These are phyloP conservation scores for Champsocephalus gunnari DNA, from an alignment of 2,797 vertebrate species.

Conservation along the genomic window DNA sequence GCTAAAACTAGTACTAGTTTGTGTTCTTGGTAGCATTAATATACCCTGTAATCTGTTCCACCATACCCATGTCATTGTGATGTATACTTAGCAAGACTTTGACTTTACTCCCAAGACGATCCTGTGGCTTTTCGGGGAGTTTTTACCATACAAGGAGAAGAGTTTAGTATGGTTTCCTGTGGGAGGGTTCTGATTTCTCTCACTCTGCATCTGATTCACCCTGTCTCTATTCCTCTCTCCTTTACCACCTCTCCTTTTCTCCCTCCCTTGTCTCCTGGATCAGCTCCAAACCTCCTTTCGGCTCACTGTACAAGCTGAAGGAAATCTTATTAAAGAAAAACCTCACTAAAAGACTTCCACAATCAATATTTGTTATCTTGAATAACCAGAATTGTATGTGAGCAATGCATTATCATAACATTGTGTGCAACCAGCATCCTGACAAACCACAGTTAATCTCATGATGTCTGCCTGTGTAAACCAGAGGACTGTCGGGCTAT, in stretches of 20 bases:
- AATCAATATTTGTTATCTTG: slow-evolving; percentile 4
- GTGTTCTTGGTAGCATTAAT: slow-evolving; percentile 35
- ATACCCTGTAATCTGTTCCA: slow-evolving; percentile 56
- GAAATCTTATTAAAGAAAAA: slow-evolving; percentile 1
- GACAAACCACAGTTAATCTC: slow-evolving; percentile 42
- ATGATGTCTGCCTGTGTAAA: slow-evolving; percentile 47
- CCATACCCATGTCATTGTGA: slow-evolving; percentile 69
- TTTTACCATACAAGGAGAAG: slow-evolving; percentile 88
- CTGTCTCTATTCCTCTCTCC: slow-evolving; percentile 44
- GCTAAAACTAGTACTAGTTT: slow-evolving; percentile 31
- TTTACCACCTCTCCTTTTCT: slow-evolving; percentile 13
- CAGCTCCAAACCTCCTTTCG: neutral
- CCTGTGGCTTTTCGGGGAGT: slow-evolving; percentile 82
- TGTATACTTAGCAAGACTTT: slow-evolving; percentile 82
- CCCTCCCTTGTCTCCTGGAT: slow-evolving; percentile 6
- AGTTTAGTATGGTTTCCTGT: slow-evolving; percentile 83
- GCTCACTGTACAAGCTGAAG: neutral
- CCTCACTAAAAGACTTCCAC: neutral
- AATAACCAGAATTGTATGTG: neutral
- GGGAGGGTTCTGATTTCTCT: slow-evolving; percentile 83
- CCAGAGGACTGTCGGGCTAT: slow-evolving; percentile 35
- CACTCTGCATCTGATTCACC: slow-evolving; percentile 65
- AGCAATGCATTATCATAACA: slow-evolving; percentile 23
- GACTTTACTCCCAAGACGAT: slow-evolving; percentile 80
- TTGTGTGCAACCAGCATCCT: slow-evolving; percentile 28